Base-by-base conservation (phyloP, 2,797 vertebrate genomes). In the Zonotrichia albicollis region DNA sequence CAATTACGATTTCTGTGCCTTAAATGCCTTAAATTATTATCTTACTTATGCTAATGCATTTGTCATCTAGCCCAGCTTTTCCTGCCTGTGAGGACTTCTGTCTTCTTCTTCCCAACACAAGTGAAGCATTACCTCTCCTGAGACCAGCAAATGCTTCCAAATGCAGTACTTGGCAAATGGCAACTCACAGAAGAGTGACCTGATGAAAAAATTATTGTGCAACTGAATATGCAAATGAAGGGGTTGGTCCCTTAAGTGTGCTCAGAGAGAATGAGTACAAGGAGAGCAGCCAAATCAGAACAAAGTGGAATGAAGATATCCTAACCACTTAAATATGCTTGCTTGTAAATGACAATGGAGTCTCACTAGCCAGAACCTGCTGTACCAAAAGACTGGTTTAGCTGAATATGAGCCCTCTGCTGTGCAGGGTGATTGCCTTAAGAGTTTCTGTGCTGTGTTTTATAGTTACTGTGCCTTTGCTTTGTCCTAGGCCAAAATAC, bases 161-260 rank as follows among this genome's bases (percentile, higher is more conserved):
- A 21, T 45, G 43, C 46, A 67, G 34, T 10, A 40, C n/a, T 80
- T 7, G 0, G 81, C 66, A 89, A 84, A 84, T 10, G 66, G 36
- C 66, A 78, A 36, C 10, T 77, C 75, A 66, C 2, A 22, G 25
- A 84, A 73, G 25, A 89, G 34, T n/a, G 74, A 66, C 54, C 72
- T 64, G 82, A 83, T 86, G 32, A 94, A 94, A 92, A 94, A 75
- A 48, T 32, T 16, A n/a, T 25, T 70, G 73, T 84, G 80, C 64
- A 84, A 94, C 60, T 45, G 86, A 90, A 60, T 43, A 25, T 46
- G 62, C 75, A 74, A 68, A 62, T 36, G 32, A 75, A 89, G 58
- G 46, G 36, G 12, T 64, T 80, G 76, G 43, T 91, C 75, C 65
- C 78, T 82, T 76, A 70, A 85, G 32, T 34, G 53, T 61, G 45